Percentiles rank a stretch among this genome's conserved stretches.
Conservation (phyloP, 2,113 vertebrate genomes). For the Platichthys stellatus region DNA sequence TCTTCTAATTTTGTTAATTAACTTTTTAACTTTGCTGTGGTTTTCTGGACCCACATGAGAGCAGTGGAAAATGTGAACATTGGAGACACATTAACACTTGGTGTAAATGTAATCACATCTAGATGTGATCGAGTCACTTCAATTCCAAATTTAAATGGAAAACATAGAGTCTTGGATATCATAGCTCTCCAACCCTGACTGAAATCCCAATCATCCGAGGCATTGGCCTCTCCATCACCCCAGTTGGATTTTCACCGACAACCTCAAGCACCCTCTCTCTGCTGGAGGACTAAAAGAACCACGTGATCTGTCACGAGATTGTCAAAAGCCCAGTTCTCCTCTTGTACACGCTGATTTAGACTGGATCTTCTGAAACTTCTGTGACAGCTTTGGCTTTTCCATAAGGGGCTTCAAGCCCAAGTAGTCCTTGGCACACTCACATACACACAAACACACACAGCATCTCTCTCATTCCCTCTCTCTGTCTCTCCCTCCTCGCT, state of each 20-base stretch:
- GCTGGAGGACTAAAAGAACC: slow-evolving; percentile 23
- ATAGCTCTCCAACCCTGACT: slow-evolving; percentile 33
- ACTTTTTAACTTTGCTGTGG: not conserved
- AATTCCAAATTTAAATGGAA: not conserved
- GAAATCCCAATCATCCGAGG: slow-evolving; percentile 25
- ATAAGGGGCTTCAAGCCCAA: slow-evolving; percentile 56
- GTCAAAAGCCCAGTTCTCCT: slow-evolving; percentile 39
- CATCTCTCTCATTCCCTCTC: slow-evolving; percentile 25
- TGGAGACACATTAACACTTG: too few species aligned
- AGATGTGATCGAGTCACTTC: not conserved
- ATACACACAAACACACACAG: slow-evolving; percentile 10
- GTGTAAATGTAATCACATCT: not conserved
- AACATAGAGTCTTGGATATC: slow-evolving; percentile 11
- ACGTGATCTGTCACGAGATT: slow-evolving; percentile 5
- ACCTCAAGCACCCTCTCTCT: slow-evolving; percentile 28
- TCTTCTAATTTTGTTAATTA: not conserved
- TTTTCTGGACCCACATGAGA: too few species aligned
- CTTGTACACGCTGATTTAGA: slow-evolving; percentile 39
- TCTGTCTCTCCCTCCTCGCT: slow-evolving; percentile 23
- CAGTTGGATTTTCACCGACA: slow-evolving; percentile 19
- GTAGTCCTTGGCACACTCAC: slow-evolving; percentile 29
- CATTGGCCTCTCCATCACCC: slow-evolving; percentile 17
- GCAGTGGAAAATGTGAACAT: too few species aligned
- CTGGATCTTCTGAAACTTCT: slow-evolving; percentile 57
- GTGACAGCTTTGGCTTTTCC: slow-evolving; percentile 74